A percentile compares a stretch with the other conserved stretches of the same genome.
Evolutionary conservation across 2,888 invertebrate genomes (phyloP).

Genomic region (Gerris lacustris): DNA sequence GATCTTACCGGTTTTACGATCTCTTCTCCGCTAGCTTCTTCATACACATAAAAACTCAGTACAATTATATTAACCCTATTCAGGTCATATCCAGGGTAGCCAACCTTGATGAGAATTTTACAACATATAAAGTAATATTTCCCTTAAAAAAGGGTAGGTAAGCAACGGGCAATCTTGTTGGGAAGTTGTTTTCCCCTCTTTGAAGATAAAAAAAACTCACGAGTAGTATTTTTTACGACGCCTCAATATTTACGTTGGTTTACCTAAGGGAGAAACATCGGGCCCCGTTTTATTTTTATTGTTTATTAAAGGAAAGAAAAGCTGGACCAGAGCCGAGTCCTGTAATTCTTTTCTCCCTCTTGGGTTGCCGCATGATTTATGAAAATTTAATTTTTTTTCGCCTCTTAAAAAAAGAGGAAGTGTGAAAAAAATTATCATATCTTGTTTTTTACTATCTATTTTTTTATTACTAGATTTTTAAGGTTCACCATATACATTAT

Average conservation of each 20-base stretch:
- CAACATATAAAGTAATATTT: slow-evolving; percentile 1
- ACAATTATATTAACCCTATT: not conserved
- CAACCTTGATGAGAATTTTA: not conserved
- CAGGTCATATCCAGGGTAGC: not conserved
- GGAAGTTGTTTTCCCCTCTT: not conserved
- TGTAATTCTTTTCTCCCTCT: not conserved
- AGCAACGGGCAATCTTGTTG: no score
- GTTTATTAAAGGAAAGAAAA: not conserved
- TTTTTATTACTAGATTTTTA: no score
- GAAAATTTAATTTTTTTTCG: not conserved
- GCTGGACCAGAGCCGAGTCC: not conserved
- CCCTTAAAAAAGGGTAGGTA: not conserved
- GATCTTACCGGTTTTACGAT: not conserved
- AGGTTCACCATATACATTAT: no score
- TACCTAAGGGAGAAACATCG: not conserved
- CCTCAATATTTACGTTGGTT: not conserved
- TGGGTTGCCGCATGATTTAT: slow-evolving; percentile 1
- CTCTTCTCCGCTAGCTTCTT: not conserved
- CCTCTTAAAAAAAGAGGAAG: not conserved
- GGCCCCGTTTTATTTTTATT: not conserved
- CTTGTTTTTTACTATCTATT: no score
- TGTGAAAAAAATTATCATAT: not conserved
- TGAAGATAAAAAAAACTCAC: not conserved
- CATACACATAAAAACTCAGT: not conserved
- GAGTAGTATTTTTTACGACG: not conserved